Base-by-base conservation (phyloP, 2,797 vertebrate species). In the Spea hammondii region DNA sequence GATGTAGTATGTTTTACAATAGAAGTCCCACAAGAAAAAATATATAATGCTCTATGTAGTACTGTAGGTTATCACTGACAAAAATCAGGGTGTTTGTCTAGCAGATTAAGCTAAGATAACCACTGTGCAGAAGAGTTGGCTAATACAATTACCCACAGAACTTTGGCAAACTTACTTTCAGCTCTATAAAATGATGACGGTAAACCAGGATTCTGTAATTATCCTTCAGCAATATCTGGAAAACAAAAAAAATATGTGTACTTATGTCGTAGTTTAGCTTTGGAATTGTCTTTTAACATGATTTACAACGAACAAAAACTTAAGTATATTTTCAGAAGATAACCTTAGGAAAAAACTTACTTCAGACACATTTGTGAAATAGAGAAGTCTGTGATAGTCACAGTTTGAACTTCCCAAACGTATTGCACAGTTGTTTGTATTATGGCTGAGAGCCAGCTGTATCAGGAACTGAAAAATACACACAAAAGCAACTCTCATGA, bases 401-500 rank as follows among this genome's bases (percentile, higher is more conserved):
- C 79, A 82, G 48, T 53, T n/a, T n/a, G 64, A 44, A 7, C 17
- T 76, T 55, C 32, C 47, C 49, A 11, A 8, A 48, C 6, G 13
- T 6, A 72, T 14, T 11, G 44, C 32, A 65, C 73, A 72, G 49
- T 14, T 65, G 53, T 74, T 32, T 32, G 51, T 50, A 13, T 57
- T 69, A 5, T 83, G 64, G 53, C 46, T 49, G 45, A 65, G 59
- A 69, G 77, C 74, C 64, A 83, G 70, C 14, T 13, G 13, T 17
- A 68, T 67, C 74, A 82, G 59, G 79, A 77, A 73, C 70, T 73
- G 74, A 51, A 49, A 73, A 47, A 72, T 62, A 77, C 69, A 76
- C 68, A 55, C 67, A 77, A 66, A 57, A 69, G 71, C 70, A 46
- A 70, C n/a, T 77, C 70, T 82, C 79, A 82, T 77, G 79, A 69